A percentile compares a stretch with the other conserved stretches of the same genome.
These are phyloP conservation scores for Apodemia duryi DNA, from an alignment of 2,888 invertebrate species.

Conservation along the genomic window DNA sequence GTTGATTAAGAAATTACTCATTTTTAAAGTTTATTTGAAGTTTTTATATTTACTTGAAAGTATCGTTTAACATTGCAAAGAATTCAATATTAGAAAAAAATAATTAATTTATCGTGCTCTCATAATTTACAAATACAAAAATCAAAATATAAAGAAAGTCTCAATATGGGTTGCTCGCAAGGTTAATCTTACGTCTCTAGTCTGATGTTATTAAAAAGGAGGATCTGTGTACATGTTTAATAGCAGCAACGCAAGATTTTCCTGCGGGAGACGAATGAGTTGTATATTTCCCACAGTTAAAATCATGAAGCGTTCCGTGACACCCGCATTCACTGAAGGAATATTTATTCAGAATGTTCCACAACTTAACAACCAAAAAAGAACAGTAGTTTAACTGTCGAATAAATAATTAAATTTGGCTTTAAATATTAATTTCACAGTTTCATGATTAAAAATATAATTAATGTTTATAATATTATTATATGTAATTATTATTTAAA, in stretches of 20 bases:
- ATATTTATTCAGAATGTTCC: background rate
- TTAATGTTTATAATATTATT: too few species aligned
- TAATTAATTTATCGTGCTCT: too few species aligned
- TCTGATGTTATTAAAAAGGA: constrained; percentile 6
- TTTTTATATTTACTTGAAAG: too few species aligned
- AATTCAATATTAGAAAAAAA: too few species aligned
- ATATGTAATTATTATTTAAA: too few species aligned
- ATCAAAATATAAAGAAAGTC: background rate
- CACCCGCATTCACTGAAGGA: background rate
- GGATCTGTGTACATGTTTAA: constrained; percentile 8
- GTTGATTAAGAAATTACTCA: too few species aligned
- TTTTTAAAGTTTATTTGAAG: too few species aligned
- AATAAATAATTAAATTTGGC: too few species aligned
- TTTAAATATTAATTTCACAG: too few species aligned
- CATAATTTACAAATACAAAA: background rate
- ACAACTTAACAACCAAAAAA: background rate
- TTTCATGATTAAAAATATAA: too few species aligned
- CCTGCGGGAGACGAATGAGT: constrained; percentile 14
- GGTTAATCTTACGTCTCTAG: background rate
- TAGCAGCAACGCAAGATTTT: background rate
- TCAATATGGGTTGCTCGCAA: background rate
- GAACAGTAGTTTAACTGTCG: too few species aligned
- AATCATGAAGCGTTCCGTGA: constrained; percentile 13
- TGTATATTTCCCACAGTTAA: constrained; percentile 2
- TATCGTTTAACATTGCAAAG: too few species aligned